Evolutionary conservation across 1,140 invertebrate species (phyloP).

Genomic region (Neocloeon triangulifer): DNA sequence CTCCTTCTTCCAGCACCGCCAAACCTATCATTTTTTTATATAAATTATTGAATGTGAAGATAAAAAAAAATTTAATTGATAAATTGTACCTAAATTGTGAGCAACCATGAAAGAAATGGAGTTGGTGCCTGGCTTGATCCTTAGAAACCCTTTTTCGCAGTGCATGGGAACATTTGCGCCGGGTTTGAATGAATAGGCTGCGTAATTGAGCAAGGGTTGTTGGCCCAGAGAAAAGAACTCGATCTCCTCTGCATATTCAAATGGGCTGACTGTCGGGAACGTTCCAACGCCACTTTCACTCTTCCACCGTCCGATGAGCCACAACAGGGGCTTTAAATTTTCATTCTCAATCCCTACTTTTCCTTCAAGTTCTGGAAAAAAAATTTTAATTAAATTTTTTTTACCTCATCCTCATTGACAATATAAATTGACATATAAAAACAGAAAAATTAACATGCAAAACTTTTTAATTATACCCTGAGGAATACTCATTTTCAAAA

Average conservation of each 20-base stretch:
- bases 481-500: no score
- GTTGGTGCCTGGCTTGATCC: constrained; percentile 29
- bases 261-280: constrained; percentile 33
- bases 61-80: not conserved
- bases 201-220: constrained; percentile 32
- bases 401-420: no score
- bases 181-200: constrained; percentile 26
- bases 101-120: constrained; percentile 29
- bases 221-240: constrained; percentile 34
- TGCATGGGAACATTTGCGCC: constrained; percentile 33
- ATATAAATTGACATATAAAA: no score
- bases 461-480: no score
- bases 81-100: constrained; percentile 28
- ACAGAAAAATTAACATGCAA: no score
- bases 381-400: no score
- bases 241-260: constrained; percentile 32
- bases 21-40: constrained; percentile 15
- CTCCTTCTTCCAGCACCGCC: constrained; percentile 30
- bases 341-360: constrained; percentile 13
- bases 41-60: not conserved
- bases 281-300: constrained; percentile 23
- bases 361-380: not conserved
- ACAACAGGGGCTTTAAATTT: constrained; percentile 24
- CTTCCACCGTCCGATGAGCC: constrained; percentile 35
- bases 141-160: constrained; percentile 35